Evolutionary conservation across 53 echinoderm and acorn worm genomes (phyloP), one percentile per base, ranked within the genome.

Genomic region (Hippasteria phrygiana): DNA sequence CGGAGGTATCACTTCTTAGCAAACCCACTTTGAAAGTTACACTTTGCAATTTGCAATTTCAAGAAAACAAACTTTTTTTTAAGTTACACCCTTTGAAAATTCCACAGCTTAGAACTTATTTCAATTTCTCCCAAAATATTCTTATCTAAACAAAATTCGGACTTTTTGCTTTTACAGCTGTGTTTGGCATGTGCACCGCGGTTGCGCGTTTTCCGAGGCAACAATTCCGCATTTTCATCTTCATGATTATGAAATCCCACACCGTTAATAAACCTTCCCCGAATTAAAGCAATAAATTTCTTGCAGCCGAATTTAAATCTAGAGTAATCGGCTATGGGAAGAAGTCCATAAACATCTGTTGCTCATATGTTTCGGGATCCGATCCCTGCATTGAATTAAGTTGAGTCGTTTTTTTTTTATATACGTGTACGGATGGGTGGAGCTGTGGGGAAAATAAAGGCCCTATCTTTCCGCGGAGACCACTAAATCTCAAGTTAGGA

Each of bases 401-500:
- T 24, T 26, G 59, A 59, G 59, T 26, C 59, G 59, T 24, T 59
- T 59, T 51, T 51, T 14, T 51, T 51, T 51, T 63, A 17, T 67
- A 67, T 33, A 33, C 37, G 34, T 33, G 34, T 11, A 35, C 69
- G 69, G 35, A 26, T 31, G 69, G 17, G 36, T 8, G 69, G 34
- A 36, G 27, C 10, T 2, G 35, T 29, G 36, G 75, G 36, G 28
- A 24, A 75, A 47, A 75, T 75, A 50, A 75, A 46, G 75, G 27
- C 50, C 26, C 47, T 31, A 75, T 75, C 36, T 42, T 29, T 50
- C 75, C 75, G 26, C 1, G 32, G 75, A 75, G 75, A 75, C 47
- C 75, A 75, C 75, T 75, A 75, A 75, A 75, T 75, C 50, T 75
- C 75, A 12, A 26, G 5, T 8, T 48, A 75, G 36, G 29, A 75